Base-by-base conservation (phyloP, 2,888 invertebrate species). In the Pandemis corylana region DNA sequence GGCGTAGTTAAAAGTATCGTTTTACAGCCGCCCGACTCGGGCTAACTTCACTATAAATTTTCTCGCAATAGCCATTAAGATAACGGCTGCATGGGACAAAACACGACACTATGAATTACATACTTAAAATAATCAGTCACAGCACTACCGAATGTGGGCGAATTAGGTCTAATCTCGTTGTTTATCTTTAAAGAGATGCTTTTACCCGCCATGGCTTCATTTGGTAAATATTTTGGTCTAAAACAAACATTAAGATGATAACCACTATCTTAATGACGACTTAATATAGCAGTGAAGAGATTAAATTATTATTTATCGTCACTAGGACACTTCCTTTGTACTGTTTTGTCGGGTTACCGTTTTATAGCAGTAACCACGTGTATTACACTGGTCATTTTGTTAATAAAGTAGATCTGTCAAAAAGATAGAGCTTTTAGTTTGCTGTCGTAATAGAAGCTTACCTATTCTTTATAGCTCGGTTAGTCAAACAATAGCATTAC, bases 131-230 rank as follows among this genome's bases (percentile, higher is more conserved):
- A 85, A 87, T 87, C 90, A 88, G 62, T 70, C 88, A 90, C 88
- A 84, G 82, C 84, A 89, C 87, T 88, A 86, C 90, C 83, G 86
- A 89, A 90, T 89, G 89, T 90, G 87, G 90, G 86, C 85, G 85
- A 85, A 85, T 87, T 85, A 84, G 82, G 78, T 78, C 78, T 86
- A 89, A 90, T 90, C 89, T 85, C 76, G 73, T 70, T 76, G 80
- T 84, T 89, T 90, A 92, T 91, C 92, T 87, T 76, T 78, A 77
- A 80, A 77, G 70, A 81, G 80, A 87, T 84, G 84, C 84, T 80
- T 84, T 83, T 82, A 80, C 81, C 78, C 79, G 75, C 68, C 63
- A 77, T 62, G 79, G 83, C 84, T 84, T 81, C 80, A 81, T 88
- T 86, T 87, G 82, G 86, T 89, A 86, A 86, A 87, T 85, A 88